Conservation (phyloP, 2,888 invertebrate genomes). For the Lasioglossum calceatum region DNA sequence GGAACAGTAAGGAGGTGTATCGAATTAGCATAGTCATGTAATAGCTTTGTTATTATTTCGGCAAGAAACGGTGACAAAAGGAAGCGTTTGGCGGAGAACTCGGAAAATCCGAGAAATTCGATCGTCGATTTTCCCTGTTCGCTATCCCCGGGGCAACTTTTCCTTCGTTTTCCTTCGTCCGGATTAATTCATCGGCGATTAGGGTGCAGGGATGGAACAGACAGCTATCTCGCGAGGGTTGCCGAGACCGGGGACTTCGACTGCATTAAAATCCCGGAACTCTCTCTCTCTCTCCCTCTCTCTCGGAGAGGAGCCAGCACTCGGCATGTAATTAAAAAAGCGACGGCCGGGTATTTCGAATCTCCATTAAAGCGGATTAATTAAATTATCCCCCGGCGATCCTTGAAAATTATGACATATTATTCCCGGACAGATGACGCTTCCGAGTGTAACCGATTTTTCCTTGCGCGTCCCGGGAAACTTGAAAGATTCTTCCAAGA, state of each 20-base stretch:
- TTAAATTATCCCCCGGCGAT: slow-evolving; percentile 42
- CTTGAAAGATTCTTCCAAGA: slow-evolving; percentile 43
- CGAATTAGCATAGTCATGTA: too few species aligned
- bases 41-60: not conserved
- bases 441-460: slow-evolving; percentile 36
- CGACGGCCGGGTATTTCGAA: slow-evolving; percentile 21
- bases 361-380: slow-evolving; percentile 55
- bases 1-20: too few species aligned
- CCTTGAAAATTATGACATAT: slow-evolving; percentile 36
- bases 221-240: slow-evolving; percentile 1
- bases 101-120: not conserved
- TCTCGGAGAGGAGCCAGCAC: not conserved
- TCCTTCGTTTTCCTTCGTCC: not conserved
- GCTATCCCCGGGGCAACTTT: not conserved
- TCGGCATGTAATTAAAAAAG: slow-evolving; percentile 38
- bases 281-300: too few species aligned
- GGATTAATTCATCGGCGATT: slow-evolving; percentile 19
- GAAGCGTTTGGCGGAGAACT: not conserved
- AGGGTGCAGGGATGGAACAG: not conserved
- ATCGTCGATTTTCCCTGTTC: not conserved
- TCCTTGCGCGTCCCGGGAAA: not conserved
- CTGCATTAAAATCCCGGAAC: slow-evolving; percentile 27
- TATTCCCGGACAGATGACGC: slow-evolving; percentile 40
- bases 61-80: not conserved
- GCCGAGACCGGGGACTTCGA: not conserved